phyloP scores from a whole-genome alignment of 2,113 vertebrate species.

The Sclerurus mexicanus region DNA sequence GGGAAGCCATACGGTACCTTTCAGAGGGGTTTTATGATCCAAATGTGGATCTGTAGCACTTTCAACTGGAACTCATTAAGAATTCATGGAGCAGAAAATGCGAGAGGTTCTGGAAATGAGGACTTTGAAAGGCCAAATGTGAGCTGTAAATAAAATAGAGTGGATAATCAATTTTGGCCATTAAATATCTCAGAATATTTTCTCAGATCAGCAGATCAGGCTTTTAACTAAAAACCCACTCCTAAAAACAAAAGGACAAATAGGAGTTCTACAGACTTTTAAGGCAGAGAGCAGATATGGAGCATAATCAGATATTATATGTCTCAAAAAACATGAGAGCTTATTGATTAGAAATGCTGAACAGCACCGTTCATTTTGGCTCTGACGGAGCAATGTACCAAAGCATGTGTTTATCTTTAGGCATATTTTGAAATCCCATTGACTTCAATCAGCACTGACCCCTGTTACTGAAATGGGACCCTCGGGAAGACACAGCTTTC shows the following conservation, averaged over 20 bases:
- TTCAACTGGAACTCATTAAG: constrained; percentile 77
- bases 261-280: neutral
- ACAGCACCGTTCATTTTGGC: neutral
- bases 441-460: constrained; percentile 51
- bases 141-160: constrained; percentile 68
- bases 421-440: constrained; percentile 48
- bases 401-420: constrained; percentile 54
- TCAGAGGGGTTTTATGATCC: constrained; percentile 24
- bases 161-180: constrained; percentile 51
- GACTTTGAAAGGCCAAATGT: constrained; percentile 68
- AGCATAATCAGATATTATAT: neutral
- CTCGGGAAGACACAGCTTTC: constrained; percentile 55
- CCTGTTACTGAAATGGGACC: constrained; percentile 41
- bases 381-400: neutral
- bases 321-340: neutral
- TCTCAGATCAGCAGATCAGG: neutral
- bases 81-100: constrained; percentile 78
- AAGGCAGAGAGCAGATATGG: neutral
- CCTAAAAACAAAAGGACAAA: neutral
- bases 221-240: neutral
- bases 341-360: neutral
- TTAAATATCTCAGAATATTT: constrained; percentile 54
- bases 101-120: constrained; percentile 63
- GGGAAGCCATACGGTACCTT: neutral
- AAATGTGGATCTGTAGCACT: constrained; percentile 50